phyloP scores from a whole-genome alignment of 2,113 vertebrate genomes.

The Silurus meridionalis region DNA sequence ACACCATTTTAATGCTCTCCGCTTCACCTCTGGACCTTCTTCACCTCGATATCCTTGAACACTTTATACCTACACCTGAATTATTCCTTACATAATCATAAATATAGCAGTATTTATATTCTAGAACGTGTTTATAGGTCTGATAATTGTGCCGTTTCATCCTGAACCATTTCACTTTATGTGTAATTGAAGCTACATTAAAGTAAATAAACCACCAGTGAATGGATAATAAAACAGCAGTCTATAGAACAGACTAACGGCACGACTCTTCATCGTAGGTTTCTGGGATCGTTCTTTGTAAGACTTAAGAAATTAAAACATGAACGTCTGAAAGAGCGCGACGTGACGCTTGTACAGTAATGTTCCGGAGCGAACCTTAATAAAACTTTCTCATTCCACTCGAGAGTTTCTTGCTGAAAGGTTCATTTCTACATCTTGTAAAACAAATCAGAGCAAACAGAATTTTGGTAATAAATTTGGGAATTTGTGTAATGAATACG shows the following conservation, averaged over 20 bases:
- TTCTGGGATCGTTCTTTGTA: neutral
- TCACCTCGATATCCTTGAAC: too few relatives aligned
- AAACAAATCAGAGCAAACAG: conserved; percentile 22
- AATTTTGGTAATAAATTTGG: neutral
- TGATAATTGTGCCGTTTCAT: neutral
- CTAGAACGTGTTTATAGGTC: neutral
- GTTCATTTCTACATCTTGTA: conserved; percentile 16
- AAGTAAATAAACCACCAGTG: neutral
- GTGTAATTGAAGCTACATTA: neutral
- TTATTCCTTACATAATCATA: too few relatives aligned
- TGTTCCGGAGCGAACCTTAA: conserved; percentile 8
- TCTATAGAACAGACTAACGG: neutral
- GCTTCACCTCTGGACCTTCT: too few relatives aligned
- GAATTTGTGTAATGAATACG: conserved; percentile 20
- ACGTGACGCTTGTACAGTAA: neutral
- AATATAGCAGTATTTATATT: neutral
- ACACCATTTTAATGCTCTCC: too few relatives aligned
- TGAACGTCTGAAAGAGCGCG: neutral
- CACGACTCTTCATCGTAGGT: too few relatives aligned
- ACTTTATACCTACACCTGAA: too few relatives aligned
- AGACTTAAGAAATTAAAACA: neutral
- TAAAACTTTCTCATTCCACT: neutral
- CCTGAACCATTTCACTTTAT: neutral
- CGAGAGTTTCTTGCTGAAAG: neutral
- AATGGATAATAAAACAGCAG: neutral